phyloP scores from a whole-genome alignment of 2,888 invertebrate species.

The Venustoraphidia nigricollis region DNA sequence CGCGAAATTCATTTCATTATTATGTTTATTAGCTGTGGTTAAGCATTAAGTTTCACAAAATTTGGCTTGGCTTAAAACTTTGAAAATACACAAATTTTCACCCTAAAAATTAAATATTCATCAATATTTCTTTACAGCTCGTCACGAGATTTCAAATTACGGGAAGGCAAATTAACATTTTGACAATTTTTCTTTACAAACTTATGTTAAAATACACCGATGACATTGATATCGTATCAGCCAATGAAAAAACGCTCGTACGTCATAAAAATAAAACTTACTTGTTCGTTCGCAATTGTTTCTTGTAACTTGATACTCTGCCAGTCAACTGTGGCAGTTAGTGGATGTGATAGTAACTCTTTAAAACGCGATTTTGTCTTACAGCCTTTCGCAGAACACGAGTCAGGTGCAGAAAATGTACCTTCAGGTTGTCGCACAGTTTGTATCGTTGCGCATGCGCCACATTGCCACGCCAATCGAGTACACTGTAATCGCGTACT shows the following conservation, averaged over 20 bases:
- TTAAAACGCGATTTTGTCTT: constrained; percentile 43
- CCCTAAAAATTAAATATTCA: no score
- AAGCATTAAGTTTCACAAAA: no score
- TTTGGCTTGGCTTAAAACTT: no score
- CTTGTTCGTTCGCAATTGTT: constrained; percentile 49
- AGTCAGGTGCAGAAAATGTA: constrained; percentile 39
- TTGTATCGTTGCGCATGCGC: constrained; percentile 47
- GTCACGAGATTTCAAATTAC: no score
- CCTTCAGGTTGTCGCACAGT: constrained; percentile 48
- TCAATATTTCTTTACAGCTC: no score
- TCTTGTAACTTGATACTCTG: constrained; percentile 77
- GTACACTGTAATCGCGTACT: constrained; percentile 56
- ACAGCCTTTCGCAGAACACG: constrained; percentile 39
- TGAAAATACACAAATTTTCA: no score
- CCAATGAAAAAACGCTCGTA: not conserved
- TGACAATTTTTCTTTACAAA: no score
- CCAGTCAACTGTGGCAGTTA: constrained; percentile 59
- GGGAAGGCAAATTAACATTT: no score
- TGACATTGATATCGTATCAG: no score
- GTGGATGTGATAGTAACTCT: constrained; percentile 45
- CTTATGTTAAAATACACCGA: no score
- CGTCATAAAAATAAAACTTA: constrained; percentile 16
- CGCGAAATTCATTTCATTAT: no score
- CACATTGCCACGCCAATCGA: constrained; percentile 66
- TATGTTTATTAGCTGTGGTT: no score